Conservation (phyloP, 2,113 vertebrate genomes). For the Tachysurus fulvidraco region DNA sequence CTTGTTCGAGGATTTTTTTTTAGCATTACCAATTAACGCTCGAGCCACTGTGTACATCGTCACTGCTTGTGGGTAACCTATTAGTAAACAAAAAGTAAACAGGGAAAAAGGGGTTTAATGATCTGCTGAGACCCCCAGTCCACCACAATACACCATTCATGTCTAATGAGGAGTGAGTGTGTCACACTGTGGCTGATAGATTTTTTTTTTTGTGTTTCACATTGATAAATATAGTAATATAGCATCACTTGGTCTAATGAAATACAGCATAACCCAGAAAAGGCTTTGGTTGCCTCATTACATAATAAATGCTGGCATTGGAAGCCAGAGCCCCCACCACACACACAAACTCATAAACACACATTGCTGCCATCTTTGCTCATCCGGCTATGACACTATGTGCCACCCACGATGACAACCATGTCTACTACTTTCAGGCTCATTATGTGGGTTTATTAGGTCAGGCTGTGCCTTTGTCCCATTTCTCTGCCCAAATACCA, state of each 20-base stretch:
- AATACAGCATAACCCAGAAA: slow-evolving; percentile 67
- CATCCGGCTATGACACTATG: slow-evolving; percentile 70
- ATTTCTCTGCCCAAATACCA: slow-evolving; percentile 63
- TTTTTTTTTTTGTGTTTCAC: slow-evolving; percentile 58
- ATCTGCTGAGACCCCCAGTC: slow-evolving; percentile 64
- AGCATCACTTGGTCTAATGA: slow-evolving; percentile 64
- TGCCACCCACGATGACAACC: slow-evolving; percentile 73
- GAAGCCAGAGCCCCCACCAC: slow-evolving; percentile 29
- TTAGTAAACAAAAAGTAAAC: slow-evolving; percentile 77
- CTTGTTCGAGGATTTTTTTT: slow-evolving; percentile 63
- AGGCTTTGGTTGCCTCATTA: slow-evolving; percentile 62
- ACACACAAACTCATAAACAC: not conserved
- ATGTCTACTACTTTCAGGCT: slow-evolving; percentile 68
- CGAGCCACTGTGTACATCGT: slow-evolving; percentile 49
- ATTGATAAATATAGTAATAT: slow-evolving; percentile 75
- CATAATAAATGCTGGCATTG: slow-evolving; percentile 70
- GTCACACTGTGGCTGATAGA: slow-evolving; percentile 71
- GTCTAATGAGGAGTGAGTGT: slow-evolving; percentile 79
- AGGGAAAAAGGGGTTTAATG: slow-evolving; percentile 74
- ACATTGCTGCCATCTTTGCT: slow-evolving; percentile 21
- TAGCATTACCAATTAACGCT: slow-evolving; percentile 70
- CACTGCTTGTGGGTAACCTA: slow-evolving; percentile 75
- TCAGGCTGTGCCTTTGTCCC: slow-evolving; percentile 68
- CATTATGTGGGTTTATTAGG: slow-evolving; percentile 71
- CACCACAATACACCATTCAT: slow-evolving; percentile 77